A percentile compares a stretch with the other conserved stretches of the same genome.
phyloP scores from a whole-genome alignment of 2,797 vertebrate species.

The Avahi laniger region DNA sequence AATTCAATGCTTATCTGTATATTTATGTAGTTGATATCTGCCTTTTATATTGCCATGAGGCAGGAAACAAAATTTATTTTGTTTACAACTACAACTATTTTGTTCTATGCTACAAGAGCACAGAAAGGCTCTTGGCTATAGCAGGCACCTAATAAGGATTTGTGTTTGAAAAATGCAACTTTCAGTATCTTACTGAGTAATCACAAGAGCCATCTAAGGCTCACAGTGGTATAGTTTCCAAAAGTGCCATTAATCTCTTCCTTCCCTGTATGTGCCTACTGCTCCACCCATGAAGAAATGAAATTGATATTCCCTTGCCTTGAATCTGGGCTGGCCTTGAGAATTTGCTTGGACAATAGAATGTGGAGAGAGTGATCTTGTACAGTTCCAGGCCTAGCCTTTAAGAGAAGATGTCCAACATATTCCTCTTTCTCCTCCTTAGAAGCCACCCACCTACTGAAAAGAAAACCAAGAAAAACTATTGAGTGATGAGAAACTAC shows the following conservation, averaged over 20 bases:
- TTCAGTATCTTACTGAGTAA: background rate
- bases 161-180: background rate
- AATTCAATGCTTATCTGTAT: background rate
- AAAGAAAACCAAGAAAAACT: background rate
- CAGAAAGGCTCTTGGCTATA: background rate
- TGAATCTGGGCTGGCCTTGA: background rate
- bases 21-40: background rate
- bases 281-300: background rate
- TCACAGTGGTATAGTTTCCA: background rate
- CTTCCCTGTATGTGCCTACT: background rate
- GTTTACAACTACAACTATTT: background rate
- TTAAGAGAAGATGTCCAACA: background rate
- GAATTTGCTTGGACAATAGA: background rate
- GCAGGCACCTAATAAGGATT: background rate
- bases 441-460: background rate
- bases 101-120: background rate
- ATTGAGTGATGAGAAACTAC: background rate
- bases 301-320: background rate
- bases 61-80: conserved; percentile 13
- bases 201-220: background rate
- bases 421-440: background rate
- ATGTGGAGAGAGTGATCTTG: background rate
- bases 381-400: background rate
- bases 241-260: background rate
- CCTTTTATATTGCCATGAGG: background rate